Evolutionary conservation across 2,797 vertebrate genomes (phyloP).

Genomic region (Hyperoplus immaculatus): DNA sequence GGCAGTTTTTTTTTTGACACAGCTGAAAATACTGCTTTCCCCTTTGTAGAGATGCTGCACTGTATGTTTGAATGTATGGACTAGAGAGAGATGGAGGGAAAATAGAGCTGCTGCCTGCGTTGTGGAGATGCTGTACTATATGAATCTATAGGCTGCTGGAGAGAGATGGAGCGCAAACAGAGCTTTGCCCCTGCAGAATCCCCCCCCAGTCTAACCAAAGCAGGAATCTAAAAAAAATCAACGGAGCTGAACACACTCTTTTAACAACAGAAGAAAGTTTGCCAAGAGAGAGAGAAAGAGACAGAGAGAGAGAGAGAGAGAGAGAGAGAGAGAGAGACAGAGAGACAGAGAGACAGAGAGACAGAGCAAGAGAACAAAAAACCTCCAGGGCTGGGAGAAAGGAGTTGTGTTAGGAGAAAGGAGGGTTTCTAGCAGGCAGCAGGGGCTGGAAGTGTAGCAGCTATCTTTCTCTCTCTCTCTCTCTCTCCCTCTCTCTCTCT

Average conservation of each 20-base stretch:
- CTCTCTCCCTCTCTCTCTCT: constrained; percentile 4
- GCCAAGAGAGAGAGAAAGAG: not conserved
- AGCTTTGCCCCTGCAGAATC: constrained; percentile 1
- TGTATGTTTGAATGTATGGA: constrained; percentile 15
- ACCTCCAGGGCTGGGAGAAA: constrained; percentile 50
- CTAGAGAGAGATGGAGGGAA: constrained; percentile 27
- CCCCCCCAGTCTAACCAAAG: constrained; percentile 19
- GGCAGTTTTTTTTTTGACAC: constrained; percentile 28
- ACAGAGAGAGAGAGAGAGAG: too few species aligned
- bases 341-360: too few species aligned
- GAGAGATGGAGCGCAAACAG: constrained; percentile 16
- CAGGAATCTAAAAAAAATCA: constrained; percentile 24
- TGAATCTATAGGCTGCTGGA: constrained; percentile 23
- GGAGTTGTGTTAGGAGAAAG: constrained; percentile 64
- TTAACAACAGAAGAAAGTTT: constrained; percentile 66
- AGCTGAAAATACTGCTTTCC: constrained; percentile 55
- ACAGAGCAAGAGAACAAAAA: constrained; percentile 67
- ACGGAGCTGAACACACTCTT: constrained; percentile 30
- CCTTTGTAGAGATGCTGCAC: constrained; percentile 58
- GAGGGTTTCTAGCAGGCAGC: constrained; percentile 67
- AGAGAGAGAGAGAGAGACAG: too few species aligned
- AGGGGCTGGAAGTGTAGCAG: constrained; percentile 60
- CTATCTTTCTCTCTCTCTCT: constrained; percentile 18
- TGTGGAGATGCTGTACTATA: constrained; percentile 56
- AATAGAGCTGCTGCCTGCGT: not conserved